phyloP scores from a whole-genome alignment of 2,797 vertebrate genomes.

The Anableps anableps region DNA sequence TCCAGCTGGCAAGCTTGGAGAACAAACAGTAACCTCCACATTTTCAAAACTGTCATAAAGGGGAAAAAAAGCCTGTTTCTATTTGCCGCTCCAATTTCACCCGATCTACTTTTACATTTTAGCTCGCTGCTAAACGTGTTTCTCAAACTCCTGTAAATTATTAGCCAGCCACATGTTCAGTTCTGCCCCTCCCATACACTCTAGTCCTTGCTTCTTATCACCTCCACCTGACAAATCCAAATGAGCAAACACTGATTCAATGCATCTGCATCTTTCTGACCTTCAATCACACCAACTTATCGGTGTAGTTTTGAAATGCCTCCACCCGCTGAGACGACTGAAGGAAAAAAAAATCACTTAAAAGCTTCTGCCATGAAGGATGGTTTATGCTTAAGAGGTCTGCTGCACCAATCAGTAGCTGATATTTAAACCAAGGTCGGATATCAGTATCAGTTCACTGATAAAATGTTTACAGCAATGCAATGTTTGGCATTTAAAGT shows the following conservation, averaged over 20 bases:
- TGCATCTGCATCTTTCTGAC: constrained; percentile 62
- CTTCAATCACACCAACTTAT: constrained; percentile 72
- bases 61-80: background rate
- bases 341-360: background rate
- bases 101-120: constrained; percentile 35
- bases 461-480: constrained; percentile 16
- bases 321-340: constrained; percentile 22
- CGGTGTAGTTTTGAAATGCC: constrained; percentile 48
- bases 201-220: constrained; percentile 58
- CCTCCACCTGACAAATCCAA: constrained; percentile 66
- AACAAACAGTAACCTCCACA: background rate
- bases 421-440: constrained; percentile 8
- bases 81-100: constrained; percentile 15
- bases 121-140: constrained; percentile 53
- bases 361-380: constrained; percentile 2
- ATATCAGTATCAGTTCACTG: constrained; percentile 9
- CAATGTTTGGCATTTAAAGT: constrained; percentile 12
- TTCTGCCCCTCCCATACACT: constrained; percentile 18
- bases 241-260: constrained; percentile 78
- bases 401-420: constrained; percentile 11
- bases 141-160: constrained; percentile 74
- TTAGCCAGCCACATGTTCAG: constrained; percentile 58
- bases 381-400: constrained; percentile 18
- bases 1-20: background rate
- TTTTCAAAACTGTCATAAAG: background rate